Evolutionary conservation across 2,113 vertebrate genomes (phyloP).

Genomic region (Lophius piscatorius): DNA sequence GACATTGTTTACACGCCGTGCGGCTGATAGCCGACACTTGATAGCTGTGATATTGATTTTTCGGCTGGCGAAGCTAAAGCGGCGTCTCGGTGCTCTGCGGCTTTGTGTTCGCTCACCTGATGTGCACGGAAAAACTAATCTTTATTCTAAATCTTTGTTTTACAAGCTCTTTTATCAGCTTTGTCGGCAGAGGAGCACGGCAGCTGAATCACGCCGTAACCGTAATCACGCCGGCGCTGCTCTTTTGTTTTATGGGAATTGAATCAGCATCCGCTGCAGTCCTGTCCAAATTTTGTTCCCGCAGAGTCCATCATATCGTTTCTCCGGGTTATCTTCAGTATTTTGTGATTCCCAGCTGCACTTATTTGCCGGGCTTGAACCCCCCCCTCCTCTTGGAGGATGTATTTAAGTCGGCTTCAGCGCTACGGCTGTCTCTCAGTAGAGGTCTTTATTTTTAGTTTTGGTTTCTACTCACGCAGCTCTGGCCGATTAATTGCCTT

Average conservation of each 20-base stretch:
- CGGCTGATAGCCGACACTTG: conserved; percentile 12
- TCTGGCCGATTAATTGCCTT: conserved; percentile 37
- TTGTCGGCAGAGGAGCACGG: conserved; percentile 20
- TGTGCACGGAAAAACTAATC: conserved; percentile 15
- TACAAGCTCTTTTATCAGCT: conserved; percentile 19
- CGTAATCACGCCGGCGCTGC: conserved; percentile 8
- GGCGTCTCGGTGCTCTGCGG: conserved; percentile 10
- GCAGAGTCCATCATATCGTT: conserved; percentile 15
- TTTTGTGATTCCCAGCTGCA: conserved; percentile 8
- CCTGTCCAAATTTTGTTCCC: conserved; percentile 21
- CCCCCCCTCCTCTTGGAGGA: neutral
- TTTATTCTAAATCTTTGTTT: conserved; percentile 1
- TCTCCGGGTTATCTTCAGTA: conserved; percentile 3
- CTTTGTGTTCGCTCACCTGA: conserved; percentile 26
- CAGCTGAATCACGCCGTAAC: conserved; percentile 21
- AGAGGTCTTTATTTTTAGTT: conserved; percentile 37
- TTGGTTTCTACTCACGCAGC: conserved; percentile 33
- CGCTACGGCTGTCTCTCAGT: conserved; percentile 29
- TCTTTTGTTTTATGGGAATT: conserved; percentile 28
- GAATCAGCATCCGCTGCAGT: conserved; percentile 37
- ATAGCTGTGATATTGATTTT: conserved; percentile 35
- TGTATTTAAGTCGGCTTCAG: conserved; percentile 7
- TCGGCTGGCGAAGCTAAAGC: conserved; percentile 13
- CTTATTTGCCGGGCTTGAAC: conserved; percentile 1
- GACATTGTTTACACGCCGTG: conserved; percentile 22